Percentiles rank a stretch among this genome's conserved stretches.
phyloP scores from a whole-genome alignment of 2,888 invertebrate species.

The Molanna angustata region DNA sequence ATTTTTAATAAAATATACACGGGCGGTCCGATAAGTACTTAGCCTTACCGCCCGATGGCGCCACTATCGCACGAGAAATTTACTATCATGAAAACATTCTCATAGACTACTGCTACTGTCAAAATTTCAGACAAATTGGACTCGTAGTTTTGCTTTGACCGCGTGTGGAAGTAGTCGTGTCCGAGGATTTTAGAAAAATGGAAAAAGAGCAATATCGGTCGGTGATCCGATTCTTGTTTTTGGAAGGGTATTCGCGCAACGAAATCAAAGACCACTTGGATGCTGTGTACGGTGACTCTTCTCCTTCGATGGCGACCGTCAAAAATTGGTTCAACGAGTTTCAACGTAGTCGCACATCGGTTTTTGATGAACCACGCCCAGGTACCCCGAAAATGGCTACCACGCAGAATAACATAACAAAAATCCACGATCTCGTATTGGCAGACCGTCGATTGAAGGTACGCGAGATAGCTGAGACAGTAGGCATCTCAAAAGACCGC shows the following conservation, averaged over 20 bases:
- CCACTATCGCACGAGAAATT: no score
- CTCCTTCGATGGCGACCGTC: constrained; percentile 16
- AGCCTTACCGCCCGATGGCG: no score
- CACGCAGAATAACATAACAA: constrained; percentile 34
- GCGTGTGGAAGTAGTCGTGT: constrained; percentile 28
- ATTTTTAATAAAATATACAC: no score
- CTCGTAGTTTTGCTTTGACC: constrained; percentile 29
- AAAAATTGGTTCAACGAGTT: constrained; percentile 27
- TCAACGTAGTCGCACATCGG: constrained; percentile 22
- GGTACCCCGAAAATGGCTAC: no score
- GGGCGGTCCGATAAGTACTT: no score
- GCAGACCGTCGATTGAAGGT: constrained; percentile 37
- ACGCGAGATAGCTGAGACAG: constrained; percentile 36
- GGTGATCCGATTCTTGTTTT: constrained; percentile 33
- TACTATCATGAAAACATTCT: no score
- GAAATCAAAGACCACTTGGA: constrained; percentile 27
- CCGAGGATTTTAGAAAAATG: constrained; percentile 30
- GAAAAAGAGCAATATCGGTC: constrained; percentile 33
- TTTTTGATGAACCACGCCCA: constrained; percentile 17
- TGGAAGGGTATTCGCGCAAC: constrained; percentile 32
- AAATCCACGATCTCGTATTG: constrained; percentile 36
- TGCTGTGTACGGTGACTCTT: constrained; percentile 17
- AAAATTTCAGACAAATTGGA: neutral
- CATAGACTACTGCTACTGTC: no score
- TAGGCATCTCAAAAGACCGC: constrained; percentile 35